Evolutionary conservation across 2,113 vertebrate species (phyloP), one percentile per base, ranked within the genome.

Genomic region (Orthonyx spaldingii): DNA sequence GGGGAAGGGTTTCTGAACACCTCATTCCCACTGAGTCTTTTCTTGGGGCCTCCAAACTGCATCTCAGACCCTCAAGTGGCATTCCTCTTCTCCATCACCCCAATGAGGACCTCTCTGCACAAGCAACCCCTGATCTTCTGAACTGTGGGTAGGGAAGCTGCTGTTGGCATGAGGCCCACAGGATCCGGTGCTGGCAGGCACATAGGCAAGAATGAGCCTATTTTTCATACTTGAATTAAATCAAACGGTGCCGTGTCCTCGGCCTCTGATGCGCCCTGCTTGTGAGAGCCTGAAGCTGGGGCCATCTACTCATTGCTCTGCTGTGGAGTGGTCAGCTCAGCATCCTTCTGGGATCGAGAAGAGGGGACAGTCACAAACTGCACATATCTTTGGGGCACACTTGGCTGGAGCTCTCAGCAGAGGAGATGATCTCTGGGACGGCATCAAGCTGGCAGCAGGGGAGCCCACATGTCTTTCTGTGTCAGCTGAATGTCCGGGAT

Each of bases 241-340:
- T 33, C 50, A 35, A 66, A 71, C 0, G 0, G 9, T 63, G 33
- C 63, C 23, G 6, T 7, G 8, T 61, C 60, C 89, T 77, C 1
- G 0, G 59, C 14, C 22, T 37, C 41, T 53, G 37, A n/a, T 49
- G 28, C 7, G 2, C 23, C 22, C 30, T 0, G 1, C 52, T 93
- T 5, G 2, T 5, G 13, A 47, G 52, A 72, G 16, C 32, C 28
- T 26, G 46, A 47, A 57, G 49, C 52, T 4, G 15, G 49, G 27
- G 27, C 55, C 63, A 70, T 20, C 50, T 22, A 24, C 42, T 39
- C 30, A 15, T 9, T 50, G 49, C 32, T 27, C 30, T 1, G 2
- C 72, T 35, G 41, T n/a, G 37, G 59, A 57, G 35, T 2, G 3
- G 53, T 93, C 8, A 5, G 82, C 37, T 77, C 26, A 56, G 9